These are phyloP conservation scores for Bombus affinis DNA, from an alignment of 1,140 invertebrate species.

Conservation along the genomic window DNA sequence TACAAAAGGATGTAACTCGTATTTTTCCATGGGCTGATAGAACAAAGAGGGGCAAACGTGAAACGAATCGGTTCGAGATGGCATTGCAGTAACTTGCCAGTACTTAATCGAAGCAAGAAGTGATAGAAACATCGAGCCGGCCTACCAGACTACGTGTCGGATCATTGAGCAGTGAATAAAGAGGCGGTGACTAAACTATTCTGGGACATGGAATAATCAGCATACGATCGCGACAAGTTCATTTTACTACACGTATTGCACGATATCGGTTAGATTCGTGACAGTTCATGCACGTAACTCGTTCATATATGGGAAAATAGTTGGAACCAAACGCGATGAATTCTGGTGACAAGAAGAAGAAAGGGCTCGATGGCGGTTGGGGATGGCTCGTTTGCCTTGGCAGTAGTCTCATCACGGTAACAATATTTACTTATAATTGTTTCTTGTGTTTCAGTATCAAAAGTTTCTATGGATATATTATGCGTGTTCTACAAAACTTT, in stretches of 20 bases:
- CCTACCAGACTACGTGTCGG: neutral
- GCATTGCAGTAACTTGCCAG: neutral
- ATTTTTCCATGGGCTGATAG: conserved; percentile 10
- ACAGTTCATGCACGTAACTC: neutral
- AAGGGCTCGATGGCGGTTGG: conserved; percentile 89
- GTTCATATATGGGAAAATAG: neutral
- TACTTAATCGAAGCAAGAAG: conserved; percentile 5
- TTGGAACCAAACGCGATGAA: conserved; percentile 14
- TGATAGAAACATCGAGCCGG: conserved; percentile 21
- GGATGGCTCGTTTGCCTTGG: conserved; percentile 92
- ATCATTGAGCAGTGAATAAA: conserved; percentile 29
- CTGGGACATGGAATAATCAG: conserved; percentile 22
- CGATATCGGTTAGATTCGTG: neutral
- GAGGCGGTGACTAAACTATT: conserved; percentile 27
- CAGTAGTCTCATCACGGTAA: conserved; percentile 90
- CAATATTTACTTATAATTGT: conserved; percentile 69
- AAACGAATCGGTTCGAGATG: conserved; percentile 9
- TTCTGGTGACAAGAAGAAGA: conserved; percentile 31
- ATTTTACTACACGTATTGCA: neutral
- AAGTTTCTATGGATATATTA: no score
- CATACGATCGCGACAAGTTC: neutral
- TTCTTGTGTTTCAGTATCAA: neutral
- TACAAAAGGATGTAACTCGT: neutral
- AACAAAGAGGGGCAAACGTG: conserved; percentile 24
- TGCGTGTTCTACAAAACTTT: no score